Evolutionary conservation across 1,140 invertebrate species (phyloP).

Genomic region (Zaprionus africanus): DNA sequence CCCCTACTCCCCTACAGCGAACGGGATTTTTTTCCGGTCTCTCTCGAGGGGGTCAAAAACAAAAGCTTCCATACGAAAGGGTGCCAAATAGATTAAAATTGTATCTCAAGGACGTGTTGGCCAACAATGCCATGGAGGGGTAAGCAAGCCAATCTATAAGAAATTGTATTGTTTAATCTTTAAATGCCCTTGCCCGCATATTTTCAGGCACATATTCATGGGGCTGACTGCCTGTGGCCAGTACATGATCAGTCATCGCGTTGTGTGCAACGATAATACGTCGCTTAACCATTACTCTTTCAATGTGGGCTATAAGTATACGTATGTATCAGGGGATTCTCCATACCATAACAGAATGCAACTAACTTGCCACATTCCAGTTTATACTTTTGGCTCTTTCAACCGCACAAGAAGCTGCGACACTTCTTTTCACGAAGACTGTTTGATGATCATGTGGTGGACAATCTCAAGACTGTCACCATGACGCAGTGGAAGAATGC

Average conservation of each 20-base stretch:
- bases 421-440: constrained; percentile 84
- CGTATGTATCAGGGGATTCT: constrained; percentile 51
- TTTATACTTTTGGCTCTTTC: constrained; percentile 82
- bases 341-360: neutral
- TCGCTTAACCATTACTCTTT: constrained; percentile 77
- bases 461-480: constrained; percentile 86
- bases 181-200: constrained; percentile 26
- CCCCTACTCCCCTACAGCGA: constrained; percentile 31
- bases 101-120: constrained; percentile 87
- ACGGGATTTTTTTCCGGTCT: constrained; percentile 66
- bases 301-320: constrained; percentile 82
- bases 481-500: constrained; percentile 87
- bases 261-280: constrained; percentile 85
- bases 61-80: constrained; percentile 85
- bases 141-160: constrained; percentile 29
- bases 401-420: constrained; percentile 75
- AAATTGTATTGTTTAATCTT: neutral
- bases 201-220: constrained; percentile 92
- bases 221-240: constrained; percentile 96
- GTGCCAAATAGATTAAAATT: constrained; percentile 87
- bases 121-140: constrained; percentile 81
- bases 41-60: constrained; percentile 53
- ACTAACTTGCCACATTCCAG: constrained; percentile 28
- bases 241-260: constrained; percentile 95
- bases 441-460: constrained; percentile 86